Percentiles rank a stretch among this genome's conserved stretches.
Evolutionary conservation across 2,888 invertebrate species (phyloP).

Genomic region (Acheta domesticus): DNA sequence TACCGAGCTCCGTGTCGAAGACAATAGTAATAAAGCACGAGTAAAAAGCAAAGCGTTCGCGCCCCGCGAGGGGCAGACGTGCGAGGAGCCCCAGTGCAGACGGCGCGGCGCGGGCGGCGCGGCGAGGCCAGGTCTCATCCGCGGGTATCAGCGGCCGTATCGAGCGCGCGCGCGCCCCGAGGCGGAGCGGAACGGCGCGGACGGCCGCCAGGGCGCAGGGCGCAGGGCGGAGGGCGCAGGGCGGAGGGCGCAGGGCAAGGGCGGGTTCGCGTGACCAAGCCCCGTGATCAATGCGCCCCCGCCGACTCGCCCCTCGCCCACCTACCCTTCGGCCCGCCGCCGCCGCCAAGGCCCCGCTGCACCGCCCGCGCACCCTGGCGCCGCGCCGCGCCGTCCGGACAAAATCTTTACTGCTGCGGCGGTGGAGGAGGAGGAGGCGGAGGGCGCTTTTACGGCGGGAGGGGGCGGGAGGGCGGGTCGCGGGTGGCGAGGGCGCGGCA

Average conservation of each 20-base stretch:
- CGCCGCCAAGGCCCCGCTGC: background rate
- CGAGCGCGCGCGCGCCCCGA: background rate
- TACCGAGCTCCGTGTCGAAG: too few species aligned
- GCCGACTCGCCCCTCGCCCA: background rate
- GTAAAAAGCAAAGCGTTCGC: background rate
- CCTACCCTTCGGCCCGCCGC: background rate
- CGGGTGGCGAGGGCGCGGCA: background rate
- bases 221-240: background rate
- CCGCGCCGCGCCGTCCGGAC: background rate
- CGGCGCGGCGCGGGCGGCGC: background rate
- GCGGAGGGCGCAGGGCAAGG: background rate
- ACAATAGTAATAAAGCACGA: too few species aligned
- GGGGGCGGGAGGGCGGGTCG: background rate
- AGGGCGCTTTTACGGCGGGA: background rate
- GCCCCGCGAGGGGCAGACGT: too few species aligned
- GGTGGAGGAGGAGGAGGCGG: background rate
- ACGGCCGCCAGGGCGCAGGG: background rate
- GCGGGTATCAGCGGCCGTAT: background rate
- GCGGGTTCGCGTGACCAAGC: background rate
- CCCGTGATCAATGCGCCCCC: background rate
- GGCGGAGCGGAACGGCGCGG: too few species aligned
- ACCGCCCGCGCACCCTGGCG: background rate
- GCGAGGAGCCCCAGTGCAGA: background rate
- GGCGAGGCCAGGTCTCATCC: background rate
- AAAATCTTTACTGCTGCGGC: conserved; percentile 6